phyloP scores from a whole-genome alignment of 2,113 vertebrate genomes.

The Nyctibius bracteatus region DNA sequence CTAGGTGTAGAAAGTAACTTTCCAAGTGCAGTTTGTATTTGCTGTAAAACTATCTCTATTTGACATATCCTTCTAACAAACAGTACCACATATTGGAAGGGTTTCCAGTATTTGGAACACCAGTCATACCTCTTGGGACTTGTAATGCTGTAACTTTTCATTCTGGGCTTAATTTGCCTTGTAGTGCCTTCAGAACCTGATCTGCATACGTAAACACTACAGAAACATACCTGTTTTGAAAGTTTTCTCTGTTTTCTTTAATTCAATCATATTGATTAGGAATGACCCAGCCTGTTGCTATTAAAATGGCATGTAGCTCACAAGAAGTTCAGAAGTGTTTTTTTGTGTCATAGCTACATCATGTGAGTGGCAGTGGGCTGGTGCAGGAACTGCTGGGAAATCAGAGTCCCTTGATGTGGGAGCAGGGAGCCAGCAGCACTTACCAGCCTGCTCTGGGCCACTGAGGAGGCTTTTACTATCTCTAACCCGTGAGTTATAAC shows the following conservation, averaged over 20 bases:
- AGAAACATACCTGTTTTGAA: background rate
- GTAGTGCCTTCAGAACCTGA: background rate
- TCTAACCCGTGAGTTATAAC: background rate
- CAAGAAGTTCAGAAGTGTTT: background rate
- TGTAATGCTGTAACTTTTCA: background rate
- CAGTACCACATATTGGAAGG: background rate
- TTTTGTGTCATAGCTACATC: background rate
- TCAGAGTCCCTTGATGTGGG: constrained; percentile 9
- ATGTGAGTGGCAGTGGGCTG: background rate
- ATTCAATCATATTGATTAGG: background rate
- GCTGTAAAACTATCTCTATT: background rate
- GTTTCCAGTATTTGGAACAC: background rate
- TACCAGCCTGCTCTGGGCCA: background rate
- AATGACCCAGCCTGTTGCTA: background rate
- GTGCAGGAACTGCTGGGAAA: background rate
- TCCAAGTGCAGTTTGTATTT: background rate
- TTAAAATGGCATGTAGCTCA: accelerated
- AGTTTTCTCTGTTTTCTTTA: background rate
- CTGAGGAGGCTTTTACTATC: constrained; percentile 10
- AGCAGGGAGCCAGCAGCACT: background rate
- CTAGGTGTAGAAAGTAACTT: background rate
- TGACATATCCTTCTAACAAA: background rate
- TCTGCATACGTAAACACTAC: accelerated
- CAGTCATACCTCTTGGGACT: background rate
- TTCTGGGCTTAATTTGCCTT: background rate